These are phyloP conservation scores for Orchestia grillus DNA, from an alignment of 1,140 invertebrate species.

Conservation along the genomic window DNA sequence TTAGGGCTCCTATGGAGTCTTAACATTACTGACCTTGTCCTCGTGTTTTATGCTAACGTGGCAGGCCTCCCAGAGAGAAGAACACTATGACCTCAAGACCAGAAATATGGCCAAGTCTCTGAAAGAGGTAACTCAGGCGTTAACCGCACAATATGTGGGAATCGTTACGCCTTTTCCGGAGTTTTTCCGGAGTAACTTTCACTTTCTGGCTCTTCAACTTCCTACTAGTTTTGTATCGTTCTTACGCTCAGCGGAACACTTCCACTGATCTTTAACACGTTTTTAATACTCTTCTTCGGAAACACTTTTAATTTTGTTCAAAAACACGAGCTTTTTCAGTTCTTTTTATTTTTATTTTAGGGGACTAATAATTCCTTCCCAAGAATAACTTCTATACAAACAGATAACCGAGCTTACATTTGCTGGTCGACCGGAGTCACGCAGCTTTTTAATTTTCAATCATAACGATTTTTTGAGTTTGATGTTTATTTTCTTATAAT, in stretches of 20 bases:
- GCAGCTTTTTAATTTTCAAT: not conserved
- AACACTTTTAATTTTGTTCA: not conserved
- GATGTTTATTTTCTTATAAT: slow-evolving; percentile 59
- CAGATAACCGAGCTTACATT: slow-evolving; percentile 24
- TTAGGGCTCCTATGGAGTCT: not conserved
- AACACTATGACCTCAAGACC: slow-evolving; percentile 93
- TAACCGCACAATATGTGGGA: not conserved
- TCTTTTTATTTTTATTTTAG: not conserved
- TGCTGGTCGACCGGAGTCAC: slow-evolving; percentile 9
- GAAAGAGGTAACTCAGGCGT: slow-evolving; percentile 84
- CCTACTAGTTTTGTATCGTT: not conserved
- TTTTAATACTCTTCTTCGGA: not conserved
- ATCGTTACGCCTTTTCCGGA: not conserved
- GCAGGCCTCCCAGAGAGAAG: slow-evolving; percentile 96
- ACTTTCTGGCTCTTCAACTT: slow-evolving; percentile 10
- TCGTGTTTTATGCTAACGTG: slow-evolving; percentile 61
- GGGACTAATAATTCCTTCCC: slow-evolving; percentile 11
- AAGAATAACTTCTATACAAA: not conserved
- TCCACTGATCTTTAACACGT: not conserved
- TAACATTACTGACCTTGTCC: slow-evolving; percentile 37
- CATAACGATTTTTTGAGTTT: not conserved
- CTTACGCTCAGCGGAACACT: not conserved
- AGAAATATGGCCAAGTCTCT: slow-evolving; percentile 91
- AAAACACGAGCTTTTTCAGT: not conserved
- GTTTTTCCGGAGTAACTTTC: not conserved